These are phyloP conservation scores for Campoletis sonorensis DNA, from an alignment of 1,140 invertebrate genomes.

Conservation along the genomic window DNA sequence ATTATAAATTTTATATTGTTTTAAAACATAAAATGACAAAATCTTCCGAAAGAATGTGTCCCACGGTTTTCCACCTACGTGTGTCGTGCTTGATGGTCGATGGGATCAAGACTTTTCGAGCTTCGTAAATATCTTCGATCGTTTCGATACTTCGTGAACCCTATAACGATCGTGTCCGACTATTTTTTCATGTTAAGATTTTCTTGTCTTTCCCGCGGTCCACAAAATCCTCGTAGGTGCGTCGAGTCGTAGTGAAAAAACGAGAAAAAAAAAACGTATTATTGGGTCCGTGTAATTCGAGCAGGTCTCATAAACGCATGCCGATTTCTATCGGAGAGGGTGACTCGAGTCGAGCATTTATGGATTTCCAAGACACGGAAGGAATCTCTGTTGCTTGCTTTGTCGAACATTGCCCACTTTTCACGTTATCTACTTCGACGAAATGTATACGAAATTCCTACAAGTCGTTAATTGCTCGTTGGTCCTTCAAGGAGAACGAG, in stretches of 20 bases:
- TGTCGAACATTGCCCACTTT: slow-evolving; percentile 1
- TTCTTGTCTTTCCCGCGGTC: background rate
- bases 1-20: no score
- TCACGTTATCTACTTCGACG: background rate
- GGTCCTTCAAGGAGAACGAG: background rate
- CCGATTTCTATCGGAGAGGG: background rate
- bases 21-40: no score
- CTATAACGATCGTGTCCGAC: slow-evolving; percentile 4
- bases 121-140: background rate
- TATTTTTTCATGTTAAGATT: background rate
- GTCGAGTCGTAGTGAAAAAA: background rate
- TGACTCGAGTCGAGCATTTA: background rate
- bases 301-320: slow-evolving; percentile 21
- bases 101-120: background rate
- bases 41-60: background rate
- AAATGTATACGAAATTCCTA: slow-evolving; percentile 4
- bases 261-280: background rate
- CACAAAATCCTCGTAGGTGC: background rate
- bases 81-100: background rate
- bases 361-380: background rate
- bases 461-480: slow-evolving; percentile 4
- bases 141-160: background rate
- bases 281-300: slow-evolving; percentile 14
- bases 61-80: background rate
- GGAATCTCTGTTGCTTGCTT: slow-evolving; percentile 8